phyloP scores from a whole-genome alignment of 2,797 vertebrate species.

The Melanogrammus aeglefinus region DNA sequence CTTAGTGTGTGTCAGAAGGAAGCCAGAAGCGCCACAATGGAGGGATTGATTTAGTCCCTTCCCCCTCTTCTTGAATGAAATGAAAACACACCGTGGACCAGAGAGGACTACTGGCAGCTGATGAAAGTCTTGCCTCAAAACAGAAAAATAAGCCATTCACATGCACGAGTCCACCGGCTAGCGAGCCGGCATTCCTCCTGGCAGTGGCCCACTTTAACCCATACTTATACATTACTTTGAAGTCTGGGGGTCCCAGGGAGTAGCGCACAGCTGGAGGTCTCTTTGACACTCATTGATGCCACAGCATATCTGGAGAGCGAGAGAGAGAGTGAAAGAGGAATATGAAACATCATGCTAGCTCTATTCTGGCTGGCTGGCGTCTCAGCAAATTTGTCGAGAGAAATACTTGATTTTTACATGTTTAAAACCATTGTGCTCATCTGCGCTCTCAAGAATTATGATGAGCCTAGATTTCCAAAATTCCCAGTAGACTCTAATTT shows the following conservation, averaged over 20 bases:
- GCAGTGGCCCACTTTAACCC: slow-evolving; percentile 49
- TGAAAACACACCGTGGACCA: slow-evolving; percentile 6
- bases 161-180: not conserved
- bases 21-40: not conserved
- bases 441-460: not conserved
- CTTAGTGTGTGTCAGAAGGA: not conserved
- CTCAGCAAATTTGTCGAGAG: too few relatives aligned
- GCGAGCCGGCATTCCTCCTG: slow-evolving; percentile 25
- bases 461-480: not conserved
- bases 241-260: slow-evolving; percentile 22
- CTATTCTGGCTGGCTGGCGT: not conserved
- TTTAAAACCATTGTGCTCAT: not conserved
- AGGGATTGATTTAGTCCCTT: not conserved
- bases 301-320: not conserved
- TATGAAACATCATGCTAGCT: not conserved
- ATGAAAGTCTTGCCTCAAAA: slow-evolving; percentile 49
- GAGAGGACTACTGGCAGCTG: slow-evolving; percentile 14
- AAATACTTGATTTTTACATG: not conserved
- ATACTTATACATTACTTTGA: slow-evolving; percentile 40
- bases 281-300: slow-evolving; percentile 5
- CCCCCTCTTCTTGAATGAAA: not conserved
- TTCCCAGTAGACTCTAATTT: not conserved
- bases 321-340: not conserved
- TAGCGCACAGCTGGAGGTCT: slow-evolving; percentile 21
- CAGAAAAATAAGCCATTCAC: slow-evolving; percentile 48